Base-by-base conservation (phyloP, 2,113 vertebrate genomes). In the Triplophysa rosa region DNA sequence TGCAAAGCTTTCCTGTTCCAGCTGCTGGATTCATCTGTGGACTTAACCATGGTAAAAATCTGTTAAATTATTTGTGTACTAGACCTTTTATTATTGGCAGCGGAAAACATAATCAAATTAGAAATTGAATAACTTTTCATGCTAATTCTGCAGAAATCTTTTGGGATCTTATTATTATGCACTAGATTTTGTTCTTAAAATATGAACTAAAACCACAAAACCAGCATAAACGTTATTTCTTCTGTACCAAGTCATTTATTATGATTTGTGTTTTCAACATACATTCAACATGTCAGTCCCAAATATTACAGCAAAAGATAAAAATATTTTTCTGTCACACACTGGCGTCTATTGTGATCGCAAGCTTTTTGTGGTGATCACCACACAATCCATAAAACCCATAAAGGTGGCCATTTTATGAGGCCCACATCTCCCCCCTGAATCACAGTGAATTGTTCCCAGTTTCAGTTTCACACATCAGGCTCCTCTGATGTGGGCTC, bases 401-500 rank as follows among this genome's bases (percentile, higher is more conserved):
- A 68, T 54, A 74, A 80, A 67, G 63, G 65, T 68, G 70, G 52
- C 79, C 82, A 84, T 87, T 89, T 86, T 70, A 88, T 14, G 2
- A 85, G 82, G 29, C 40, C 19, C n/a, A 52, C 24, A 10, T 78
- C 78, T 64, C 62, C 40, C 29, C 26, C 73, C 73, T 69, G 81
- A 87, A 84, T 83, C 82, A 80, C 77, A 72, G 78, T 82, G 80
- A 80, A 83, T 82, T 87, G 86, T 86, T 75, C 85, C 85, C 74
- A 78, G 42, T 83, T 54, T 77, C 47, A 78, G 52, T 84, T 81
- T 67, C 78, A 81, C 80, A 74, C 87, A 77, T 75, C 49, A 80
- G 74, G 78, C 81, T 81, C 72, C 56, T 88, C 70, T 88, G 80
- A 88, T 91, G 89, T 90, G 84, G 85, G 67, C 42, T 37, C 56